A percentile compares a stretch with the other conserved stretches of the same genome.
Conservation (phyloP, 1,140 invertebrate species). For the Drosophila subobscura region DNA sequence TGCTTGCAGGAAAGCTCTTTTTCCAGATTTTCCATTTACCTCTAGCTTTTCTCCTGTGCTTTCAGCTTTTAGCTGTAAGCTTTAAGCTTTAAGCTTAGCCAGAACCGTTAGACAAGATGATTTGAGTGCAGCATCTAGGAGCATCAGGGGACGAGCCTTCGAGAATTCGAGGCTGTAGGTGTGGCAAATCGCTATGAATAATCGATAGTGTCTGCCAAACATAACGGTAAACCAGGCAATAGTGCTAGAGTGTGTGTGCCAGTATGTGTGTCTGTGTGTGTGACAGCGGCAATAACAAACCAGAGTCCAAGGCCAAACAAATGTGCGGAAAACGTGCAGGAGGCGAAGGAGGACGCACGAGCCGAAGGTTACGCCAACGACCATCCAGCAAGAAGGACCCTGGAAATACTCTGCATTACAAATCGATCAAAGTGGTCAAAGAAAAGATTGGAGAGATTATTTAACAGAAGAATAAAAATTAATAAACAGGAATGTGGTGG, state of each 20-base stretch:
- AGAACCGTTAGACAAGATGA: too few species aligned
- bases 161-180: background rate
- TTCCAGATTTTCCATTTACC: too few species aligned
- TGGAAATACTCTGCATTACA: background rate
- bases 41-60: too few species aligned
- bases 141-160: too few species aligned
- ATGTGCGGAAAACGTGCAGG: constrained; percentile 7
- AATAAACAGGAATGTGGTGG: background rate
- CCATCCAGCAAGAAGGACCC: background rate
- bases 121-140: too few species aligned
- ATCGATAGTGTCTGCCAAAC: constrained; percentile 22
- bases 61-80: too few species aligned
- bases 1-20: too few species aligned
- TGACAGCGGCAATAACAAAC: constrained; percentile 13
- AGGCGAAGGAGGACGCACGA: constrained; percentile 1
- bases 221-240: too few species aligned
- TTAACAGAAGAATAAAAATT: too few species aligned
- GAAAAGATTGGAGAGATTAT: background rate
- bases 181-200: constrained; percentile 20
- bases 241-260: too few species aligned
- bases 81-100: too few species aligned
- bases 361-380: constrained; percentile 1
- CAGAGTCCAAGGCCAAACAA: constrained; percentile 33
- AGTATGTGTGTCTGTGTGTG: background rate
- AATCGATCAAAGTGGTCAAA: too few species aligned